A percentile compares a stretch with the other conserved stretches of the same genome.
phyloP scores from a whole-genome alignment of 2,113 vertebrate species.

The Vombatus ursinus region DNA sequence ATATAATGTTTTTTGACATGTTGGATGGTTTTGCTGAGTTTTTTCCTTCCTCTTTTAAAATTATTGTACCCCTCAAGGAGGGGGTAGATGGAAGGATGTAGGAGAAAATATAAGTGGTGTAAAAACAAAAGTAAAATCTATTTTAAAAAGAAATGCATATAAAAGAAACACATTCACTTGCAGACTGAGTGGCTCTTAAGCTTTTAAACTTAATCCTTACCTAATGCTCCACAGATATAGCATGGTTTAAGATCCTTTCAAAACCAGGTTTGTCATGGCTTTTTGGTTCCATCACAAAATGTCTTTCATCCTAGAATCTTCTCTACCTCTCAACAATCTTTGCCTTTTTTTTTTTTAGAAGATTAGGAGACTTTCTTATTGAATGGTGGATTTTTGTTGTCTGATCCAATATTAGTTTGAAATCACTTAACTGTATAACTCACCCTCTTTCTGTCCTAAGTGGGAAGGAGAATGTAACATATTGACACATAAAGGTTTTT shows the following conservation, averaged over 20 bases:
- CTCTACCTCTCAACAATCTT: neutral
- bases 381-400: neutral
- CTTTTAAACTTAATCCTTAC: neutral
- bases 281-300: neutral
- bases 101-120: neutral
- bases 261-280: neutral
- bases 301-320: neutral
- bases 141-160: neutral
- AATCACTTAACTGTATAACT: neutral
- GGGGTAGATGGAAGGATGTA: neutral
- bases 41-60: neutral
- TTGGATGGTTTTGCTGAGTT: neutral
- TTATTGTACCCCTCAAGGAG: neutral
- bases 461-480: neutral
- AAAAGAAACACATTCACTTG: neutral
- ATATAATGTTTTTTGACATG: neutral
- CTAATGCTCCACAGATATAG: neutral
- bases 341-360: neutral
- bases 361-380: neutral
- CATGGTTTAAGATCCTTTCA: neutral
- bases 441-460: neutral
- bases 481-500: neutral
- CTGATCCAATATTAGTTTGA: neutral
- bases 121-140: neutral
- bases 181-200: neutral